Base-by-base conservation (phyloP, 2,113 vertebrate genomes). In the Chloropsis cyanopogon region DNA sequence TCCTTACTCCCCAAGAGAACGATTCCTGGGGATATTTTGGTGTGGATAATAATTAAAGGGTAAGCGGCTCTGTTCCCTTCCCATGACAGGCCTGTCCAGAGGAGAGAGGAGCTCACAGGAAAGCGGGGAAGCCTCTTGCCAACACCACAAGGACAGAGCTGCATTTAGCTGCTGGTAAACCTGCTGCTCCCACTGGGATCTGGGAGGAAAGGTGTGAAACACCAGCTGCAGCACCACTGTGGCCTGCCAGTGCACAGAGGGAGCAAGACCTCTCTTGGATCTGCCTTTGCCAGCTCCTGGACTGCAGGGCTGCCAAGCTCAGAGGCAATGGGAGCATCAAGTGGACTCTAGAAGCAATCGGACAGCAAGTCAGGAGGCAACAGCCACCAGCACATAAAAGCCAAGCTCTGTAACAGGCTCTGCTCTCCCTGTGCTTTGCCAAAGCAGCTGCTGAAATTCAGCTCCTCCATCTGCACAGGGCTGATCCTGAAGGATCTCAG, bases 271-370 rank as follows among this genome's bases (percentile, higher is more conserved):
- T 49, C 57, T 49, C 71, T 11, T 4, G 24, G 57, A 31, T 59
- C 54, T 24, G 33, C 50, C 28, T 42, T 56, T 71, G 47, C 28
- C 12, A 12, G 33, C 15, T 79, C 50, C 76, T 29, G 61, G 41
- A 54, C 80, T 44, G 66, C 24, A 22, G 56, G 66, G 29, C 46
- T 88, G 50, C 75, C 60, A 42, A 0, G 11, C 25, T 78, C 60
- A 54, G 60, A 42, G 13, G 41, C 0, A 0, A 35, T 1, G 2
- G 39, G 8, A 76, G 39, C 49, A 39, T 11, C 46, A 31, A n/a
- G 28, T 16, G 21, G 61, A 71, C 35, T 18, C 66, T 46, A 49
- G 52, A 57, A 63, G 57, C 41, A 79, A 46, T 2, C 15, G 46
- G 71, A 37, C 52, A 82, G 46, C 5, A 4, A 66, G 37, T 25